Conservation (phyloP, 1,140 invertebrate species). For the Ptiloglossa arizonensis region DNA sequence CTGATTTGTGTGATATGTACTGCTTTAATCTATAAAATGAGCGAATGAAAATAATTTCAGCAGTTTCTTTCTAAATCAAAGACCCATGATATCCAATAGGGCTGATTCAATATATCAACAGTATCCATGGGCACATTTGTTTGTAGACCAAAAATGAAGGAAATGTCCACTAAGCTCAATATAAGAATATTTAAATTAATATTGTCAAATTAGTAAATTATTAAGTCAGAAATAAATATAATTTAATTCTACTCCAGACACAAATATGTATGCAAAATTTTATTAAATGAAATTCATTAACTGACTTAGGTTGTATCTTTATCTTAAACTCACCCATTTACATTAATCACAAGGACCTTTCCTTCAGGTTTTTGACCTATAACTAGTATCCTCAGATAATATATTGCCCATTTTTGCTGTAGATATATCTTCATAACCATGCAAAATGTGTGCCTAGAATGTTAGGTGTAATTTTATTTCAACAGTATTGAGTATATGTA, state of each 20-base stretch:
- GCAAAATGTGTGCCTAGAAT: conserved; percentile 49
- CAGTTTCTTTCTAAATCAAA: conserved; percentile 10
- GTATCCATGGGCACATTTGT: conserved; percentile 33
- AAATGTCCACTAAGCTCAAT: conserved; percentile 46
- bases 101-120: conserved; percentile 52
- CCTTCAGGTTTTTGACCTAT: conserved; percentile 54
- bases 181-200: conserved; percentile 25
- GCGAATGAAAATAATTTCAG: conserved; percentile 2
- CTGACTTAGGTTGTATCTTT: conserved; percentile 50
- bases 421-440: conserved; percentile 55
- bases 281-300: conserved; percentile 44
- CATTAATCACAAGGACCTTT: conserved; percentile 53
- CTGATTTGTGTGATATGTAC: not conserved
- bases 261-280: conserved; percentile 25
- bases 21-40: conserved; percentile 11
- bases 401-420: conserved; percentile 52
- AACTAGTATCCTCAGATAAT: conserved; percentile 52
- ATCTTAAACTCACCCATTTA: conserved; percentile 52
- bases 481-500: conserved; percentile 2
- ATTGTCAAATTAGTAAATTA: conserved; percentile 19
- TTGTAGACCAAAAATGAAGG: conserved; percentile 54
- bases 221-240: conserved; percentile 13
- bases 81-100: conserved; percentile 24
- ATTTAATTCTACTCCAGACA: conserved; percentile 11
- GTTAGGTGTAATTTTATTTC: conserved; percentile 54